Conservation (phyloP, 2,888 invertebrate genomes). For the Venusia cambrica region DNA sequence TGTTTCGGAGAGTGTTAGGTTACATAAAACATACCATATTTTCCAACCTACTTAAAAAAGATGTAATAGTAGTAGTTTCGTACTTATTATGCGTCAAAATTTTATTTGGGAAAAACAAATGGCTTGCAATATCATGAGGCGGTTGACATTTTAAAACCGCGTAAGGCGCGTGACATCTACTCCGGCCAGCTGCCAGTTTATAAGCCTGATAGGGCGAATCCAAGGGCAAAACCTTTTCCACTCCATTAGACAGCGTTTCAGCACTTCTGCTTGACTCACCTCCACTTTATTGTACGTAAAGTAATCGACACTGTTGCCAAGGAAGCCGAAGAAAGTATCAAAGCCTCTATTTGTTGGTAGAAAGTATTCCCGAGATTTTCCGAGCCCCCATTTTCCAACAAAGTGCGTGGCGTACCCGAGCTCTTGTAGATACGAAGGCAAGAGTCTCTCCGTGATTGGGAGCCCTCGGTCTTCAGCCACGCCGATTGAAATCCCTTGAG, state of each 20-base stretch:
- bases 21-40: no score
- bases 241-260: constrained; percentile 12
- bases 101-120: no score
- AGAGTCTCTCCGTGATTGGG: constrained; percentile 83
- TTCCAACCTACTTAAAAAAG: no score
- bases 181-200: constrained; percentile 13
- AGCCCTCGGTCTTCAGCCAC: constrained; percentile 85
- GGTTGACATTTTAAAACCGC: constrained; percentile 1
- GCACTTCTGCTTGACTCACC: constrained; percentile 33
- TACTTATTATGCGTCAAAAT: no score
- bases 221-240: constrained; percentile 15
- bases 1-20: no score
- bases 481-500: constrained; percentile 49
- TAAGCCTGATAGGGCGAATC: constrained; percentile 13
- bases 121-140: no score
- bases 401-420: constrained; percentile 89
- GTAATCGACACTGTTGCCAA: constrained; percentile 89
- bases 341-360: constrained; percentile 88
- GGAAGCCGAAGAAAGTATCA: constrained; percentile 90
- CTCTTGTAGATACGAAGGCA: constrained; percentile 85
- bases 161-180: constrained; percentile 1
- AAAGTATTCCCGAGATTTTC: constrained; percentile 85
- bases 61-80: no score
- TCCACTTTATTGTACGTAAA: constrained; percentile 81
- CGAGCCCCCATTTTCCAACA: constrained; percentile 94